phyloP scores from a whole-genome alignment of 2,113 vertebrate species.

The Xyliphius kryptos region DNA sequence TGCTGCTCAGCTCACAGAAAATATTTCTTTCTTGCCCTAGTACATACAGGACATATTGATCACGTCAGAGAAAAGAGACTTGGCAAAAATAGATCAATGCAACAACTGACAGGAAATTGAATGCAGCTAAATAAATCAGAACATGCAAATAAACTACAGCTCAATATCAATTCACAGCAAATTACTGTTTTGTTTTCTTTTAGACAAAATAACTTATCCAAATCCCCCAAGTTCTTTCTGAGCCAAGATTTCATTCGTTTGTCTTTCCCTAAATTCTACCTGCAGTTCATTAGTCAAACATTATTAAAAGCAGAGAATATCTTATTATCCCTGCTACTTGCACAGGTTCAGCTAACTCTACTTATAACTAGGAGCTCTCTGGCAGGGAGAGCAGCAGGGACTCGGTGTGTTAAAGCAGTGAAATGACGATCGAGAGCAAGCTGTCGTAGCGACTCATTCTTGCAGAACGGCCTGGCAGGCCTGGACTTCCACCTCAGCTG shows the following conservation, averaged over 20 bases:
- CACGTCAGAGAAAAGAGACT: constrained; percentile 2
- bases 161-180: too few relatives aligned
- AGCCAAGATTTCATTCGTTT: constrained; percentile 12
- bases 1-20: constrained; percentile 15
- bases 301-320: constrained; percentile 15
- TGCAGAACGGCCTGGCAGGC: constrained; percentile 49
- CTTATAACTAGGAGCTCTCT: constrained; percentile 41
- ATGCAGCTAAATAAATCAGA: too few relatives aligned
- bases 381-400: constrained; percentile 34
- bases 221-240: too few relatives aligned
- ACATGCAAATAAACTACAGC: too few relatives aligned
- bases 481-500: constrained; percentile 47
- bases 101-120: too few relatives aligned
- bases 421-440: constrained; percentile 52
- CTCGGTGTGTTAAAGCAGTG: constrained; percentile 46
- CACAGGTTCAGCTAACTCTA: constrained; percentile 43
- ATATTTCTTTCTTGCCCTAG: constrained; percentile 20
- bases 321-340: constrained; percentile 8
- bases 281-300: constrained; percentile 16
- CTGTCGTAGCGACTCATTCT: constrained; percentile 48
- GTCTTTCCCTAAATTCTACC: constrained; percentile 11
- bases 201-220: too few relatives aligned
- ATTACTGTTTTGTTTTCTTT: too few relatives aligned
- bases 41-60: constrained; percentile 27
- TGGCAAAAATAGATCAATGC: constrained; percentile 19